These are phyloP conservation scores for human DNA, from an alignment of 2,113 vertebrate species.

Conservation along the genomic window GRCh38 chr5:165952001-165952500, in stretches of 20 bases:
- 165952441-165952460: background rate
- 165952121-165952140: background rate
- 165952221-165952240: background rate
- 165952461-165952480: background rate
- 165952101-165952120: background rate
- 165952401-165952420: background rate
- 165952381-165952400: background rate
- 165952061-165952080: background rate
- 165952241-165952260: background rate
- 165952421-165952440: background rate
- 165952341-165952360: background rate
- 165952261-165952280: background rate
- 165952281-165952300: background rate
- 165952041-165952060: background rate
- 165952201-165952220: background rate
- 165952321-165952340: background rate
- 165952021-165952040: background rate
- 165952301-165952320: background rate
- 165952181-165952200: background rate
- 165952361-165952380: background rate
- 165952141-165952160: background rate
- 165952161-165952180: background rate
- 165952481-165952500: background rate
- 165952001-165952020: background rate
- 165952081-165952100: background rate